These are phyloP conservation scores for Styela clava DNA, from an alignment of 23 tunicate genomes.

Conservation along the genomic window DNA sequence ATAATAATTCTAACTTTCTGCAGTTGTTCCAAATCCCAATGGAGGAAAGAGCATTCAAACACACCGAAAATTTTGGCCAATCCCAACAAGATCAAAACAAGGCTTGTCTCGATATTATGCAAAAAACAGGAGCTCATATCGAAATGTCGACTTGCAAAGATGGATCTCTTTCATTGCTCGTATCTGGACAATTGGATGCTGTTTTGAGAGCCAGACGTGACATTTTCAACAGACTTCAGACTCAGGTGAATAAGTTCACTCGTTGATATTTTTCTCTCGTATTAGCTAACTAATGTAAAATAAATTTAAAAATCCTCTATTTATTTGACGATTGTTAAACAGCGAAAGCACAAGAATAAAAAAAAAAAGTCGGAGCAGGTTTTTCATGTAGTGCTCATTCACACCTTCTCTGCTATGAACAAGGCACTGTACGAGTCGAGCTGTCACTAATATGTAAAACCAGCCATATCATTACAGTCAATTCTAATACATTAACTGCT, in stretches of 20 bases:
- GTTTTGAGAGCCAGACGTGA: constrained; percentile 89
- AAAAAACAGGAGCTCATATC: constrained; percentile 62
- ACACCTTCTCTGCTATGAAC: too few relatives aligned
- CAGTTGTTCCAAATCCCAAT: constrained; percentile 89
- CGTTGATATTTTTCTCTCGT: not conserved
- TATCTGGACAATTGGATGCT: constrained; percentile 71
- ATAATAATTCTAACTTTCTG: not conserved
- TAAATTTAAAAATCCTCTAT: too few relatives aligned
- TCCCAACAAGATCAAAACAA: constrained; percentile 84
- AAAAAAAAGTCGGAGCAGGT: too few relatives aligned
- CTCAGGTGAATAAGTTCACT: constrained; percentile 51
- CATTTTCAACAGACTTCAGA: constrained; percentile 73
- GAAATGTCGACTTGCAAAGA: constrained; percentile 95
- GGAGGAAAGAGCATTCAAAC: constrained; percentile 94
- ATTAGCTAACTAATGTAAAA: not conserved
- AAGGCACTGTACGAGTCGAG: too few relatives aligned
- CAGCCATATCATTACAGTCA: too few relatives aligned
- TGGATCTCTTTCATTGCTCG: constrained; percentile 85
- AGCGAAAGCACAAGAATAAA: too few relatives aligned
- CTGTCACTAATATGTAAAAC: too few relatives aligned
- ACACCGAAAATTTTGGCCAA: constrained; percentile 68
- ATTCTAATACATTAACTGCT: too few relatives aligned
- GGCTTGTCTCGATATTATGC: constrained; percentile 76
- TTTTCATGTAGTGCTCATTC: too few relatives aligned
- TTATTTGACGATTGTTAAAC: too few relatives aligned